Base-by-base conservation (phyloP, 2,797 vertebrate species). In the Molossus molossus region DNA sequence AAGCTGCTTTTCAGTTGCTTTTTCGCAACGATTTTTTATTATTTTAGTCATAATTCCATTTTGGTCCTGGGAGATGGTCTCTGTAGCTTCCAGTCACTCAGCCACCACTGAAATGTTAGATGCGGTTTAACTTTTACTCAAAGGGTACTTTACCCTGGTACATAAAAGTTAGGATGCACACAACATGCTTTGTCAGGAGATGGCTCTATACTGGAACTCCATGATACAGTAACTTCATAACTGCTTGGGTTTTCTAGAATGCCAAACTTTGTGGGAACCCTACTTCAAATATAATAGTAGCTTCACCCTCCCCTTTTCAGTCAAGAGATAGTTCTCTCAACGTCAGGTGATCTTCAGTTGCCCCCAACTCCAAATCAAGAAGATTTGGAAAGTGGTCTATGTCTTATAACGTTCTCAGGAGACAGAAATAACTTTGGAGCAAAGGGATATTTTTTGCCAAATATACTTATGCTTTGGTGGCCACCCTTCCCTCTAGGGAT, bases 231-330 rank as follows among this genome's bases (percentile, higher is more conserved):
- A 9, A 20, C 12, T 37, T 94, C 9, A 57, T 57, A 25, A 15
- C 33, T 84, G 4, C 13, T 27, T 69, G 17, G 12, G 11, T 87
- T 91, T 92, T 83, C 58, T 69, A 92, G 76, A 90, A 93, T 79
- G 48, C 33, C 25, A 53, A 87, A 14, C 23, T 92, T 86, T 60
- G 10, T 67, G 23, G 80, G 12, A 80, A 67, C 23, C 2, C 18
- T 48, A 83, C 62, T 57, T 25, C 6, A 67, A 72, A 87, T 20
- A 72, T n/a, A 73, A 69, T 21, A 58, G 10, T 72, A 67, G 73
- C 27, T 73, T 90, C 67, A 8, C 14, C 40, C 6, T 58, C 45
- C 15, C 45, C 40, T 76, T 94, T 73, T 90, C 20, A 69, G 37
- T 64, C 9, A 67, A 79, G 13, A 67, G 7, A 77, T 33, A 62